These are phyloP conservation scores for Hypsibius dujardini DNA, from an alignment of 1,140 invertebrate species.

Conservation along the genomic window DNA sequence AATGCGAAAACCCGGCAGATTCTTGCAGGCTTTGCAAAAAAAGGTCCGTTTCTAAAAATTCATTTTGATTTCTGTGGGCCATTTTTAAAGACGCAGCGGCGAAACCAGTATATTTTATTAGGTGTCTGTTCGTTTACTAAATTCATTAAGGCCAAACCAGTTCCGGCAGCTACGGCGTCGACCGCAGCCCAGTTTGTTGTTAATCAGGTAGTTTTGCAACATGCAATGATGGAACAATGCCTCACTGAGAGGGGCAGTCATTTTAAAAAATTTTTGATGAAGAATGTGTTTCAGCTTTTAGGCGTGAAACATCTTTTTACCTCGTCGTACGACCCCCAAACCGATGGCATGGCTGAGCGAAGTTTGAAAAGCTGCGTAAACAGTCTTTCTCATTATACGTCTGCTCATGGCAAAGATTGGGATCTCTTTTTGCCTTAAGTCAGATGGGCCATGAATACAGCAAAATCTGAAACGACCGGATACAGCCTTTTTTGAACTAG, in stretches of 20 bases:
- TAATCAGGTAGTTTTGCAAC: neutral
- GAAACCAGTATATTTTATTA: constrained; percentile 6
- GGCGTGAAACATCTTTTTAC: neutral
- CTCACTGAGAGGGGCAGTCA: neutral
- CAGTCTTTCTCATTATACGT: neutral
- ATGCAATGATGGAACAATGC: neutral
- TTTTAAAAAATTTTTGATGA: neutral
- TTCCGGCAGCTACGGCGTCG: neutral
- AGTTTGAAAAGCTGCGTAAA: neutral
- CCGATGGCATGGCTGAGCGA: neutral
- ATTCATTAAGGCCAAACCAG: neutral
- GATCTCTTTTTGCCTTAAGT: neutral
- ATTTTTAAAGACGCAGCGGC: neutral
- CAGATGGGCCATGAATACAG: neutral
- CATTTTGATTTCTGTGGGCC: constrained; percentile 1
- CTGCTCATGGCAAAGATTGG: neutral
- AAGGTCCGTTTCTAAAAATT: neutral
- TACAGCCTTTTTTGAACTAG: neutral
- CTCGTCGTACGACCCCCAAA: neutral
- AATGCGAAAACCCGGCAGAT: neutral
- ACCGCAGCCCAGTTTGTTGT: neutral
- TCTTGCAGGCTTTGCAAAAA: neutral
- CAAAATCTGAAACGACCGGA: neutral
- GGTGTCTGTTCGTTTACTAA: neutral
- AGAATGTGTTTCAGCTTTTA: neutral